Evolutionary conservation across 2,113 vertebrate species (phyloP), one percentile per base, ranked within the genome.

Genomic region (Brachirus orientalis): DNA sequence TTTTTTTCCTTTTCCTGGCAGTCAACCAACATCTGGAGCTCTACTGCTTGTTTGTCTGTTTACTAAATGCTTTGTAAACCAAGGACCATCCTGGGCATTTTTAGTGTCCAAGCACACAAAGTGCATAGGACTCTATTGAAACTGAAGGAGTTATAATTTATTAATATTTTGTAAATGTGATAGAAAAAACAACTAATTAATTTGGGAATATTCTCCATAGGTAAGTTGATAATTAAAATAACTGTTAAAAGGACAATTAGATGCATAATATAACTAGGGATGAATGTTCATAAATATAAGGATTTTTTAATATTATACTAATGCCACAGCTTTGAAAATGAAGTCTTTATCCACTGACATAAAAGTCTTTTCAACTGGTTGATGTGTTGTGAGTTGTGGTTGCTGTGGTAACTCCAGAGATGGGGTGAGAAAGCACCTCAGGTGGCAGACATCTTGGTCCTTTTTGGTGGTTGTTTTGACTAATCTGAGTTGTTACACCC

Each of bases 401-500:
- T 33, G 45, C 51, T 8, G 14, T 28, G 17, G 55, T 20, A 33
- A 66, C 22, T 2, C 22, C 20, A 36, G n/a, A 37, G 28, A 17
- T 63, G 61, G 41, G 40, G 63, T 46, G 77, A 57, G 51, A 46
- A 52, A 48, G 28, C 50, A 51, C 36, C 33, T 51, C 45, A 70
- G 50, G 66, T 76, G 67, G 47, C 5, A n/a, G 65, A 52, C 7
- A 12, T 18, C 45, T 57, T 54, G 73, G 51, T 67, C 10, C 10
- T 18, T 8, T 48, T 20, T 19, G 1, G 45, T 45, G 56, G 73
- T 74, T 61, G 73, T 71, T 77, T 62, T 63, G 72, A 60, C 77
- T 47, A 46, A 61, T 47, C 44, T 9, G 56, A 59, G 47, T 69
- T 45, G 47, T 79, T 36, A 61, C 54, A 36, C 40, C 35, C 58